Evolutionary conservation across 2,797 vertebrate species (phyloP).

Genomic region (Xyrichtys novacula): DNA sequence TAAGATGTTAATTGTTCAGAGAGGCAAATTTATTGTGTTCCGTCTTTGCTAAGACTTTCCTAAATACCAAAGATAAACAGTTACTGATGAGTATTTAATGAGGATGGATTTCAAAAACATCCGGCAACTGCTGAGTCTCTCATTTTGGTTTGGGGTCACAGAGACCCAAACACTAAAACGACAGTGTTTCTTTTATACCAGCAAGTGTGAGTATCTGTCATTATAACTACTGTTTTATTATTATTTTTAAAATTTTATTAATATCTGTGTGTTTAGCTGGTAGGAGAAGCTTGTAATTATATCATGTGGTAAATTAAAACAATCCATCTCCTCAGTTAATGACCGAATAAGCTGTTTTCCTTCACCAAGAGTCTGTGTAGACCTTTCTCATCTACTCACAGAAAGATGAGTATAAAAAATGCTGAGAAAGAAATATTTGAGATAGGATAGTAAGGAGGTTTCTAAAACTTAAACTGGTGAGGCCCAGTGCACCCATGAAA

Average conservation of each 20-base stretch:
- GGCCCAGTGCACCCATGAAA: too few species aligned
- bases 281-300: slow-evolving; percentile 16
- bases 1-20: slow-evolving; percentile 44
- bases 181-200: slow-evolving; percentile 16
- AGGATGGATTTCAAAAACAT: background rate
- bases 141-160: slow-evolving; percentile 31
- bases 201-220: slow-evolving; percentile 5
- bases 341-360: background rate
- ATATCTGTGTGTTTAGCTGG: slow-evolving; percentile 20
- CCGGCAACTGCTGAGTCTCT: slow-evolving; percentile 36
- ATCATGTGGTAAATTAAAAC: slow-evolving; percentile 17
- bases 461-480: background rate
- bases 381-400: background rate
- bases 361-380: background rate
- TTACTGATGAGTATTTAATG: background rate
- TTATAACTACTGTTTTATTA: slow-evolving; percentile 3
- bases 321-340: slow-evolving; percentile 18
- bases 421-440: slow-evolving; percentile 21
- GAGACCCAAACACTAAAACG: slow-evolving; percentile 16
- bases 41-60: background rate
- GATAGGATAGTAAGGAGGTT: background rate
- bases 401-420: slow-evolving; percentile 8
- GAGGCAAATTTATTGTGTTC: background rate
- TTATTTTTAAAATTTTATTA: background rate
- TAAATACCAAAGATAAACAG: slow-evolving; percentile 5